phyloP scores from a whole-genome alignment of 2,113 vertebrate genomes.

The Pontoporia blainvillei region DNA sequence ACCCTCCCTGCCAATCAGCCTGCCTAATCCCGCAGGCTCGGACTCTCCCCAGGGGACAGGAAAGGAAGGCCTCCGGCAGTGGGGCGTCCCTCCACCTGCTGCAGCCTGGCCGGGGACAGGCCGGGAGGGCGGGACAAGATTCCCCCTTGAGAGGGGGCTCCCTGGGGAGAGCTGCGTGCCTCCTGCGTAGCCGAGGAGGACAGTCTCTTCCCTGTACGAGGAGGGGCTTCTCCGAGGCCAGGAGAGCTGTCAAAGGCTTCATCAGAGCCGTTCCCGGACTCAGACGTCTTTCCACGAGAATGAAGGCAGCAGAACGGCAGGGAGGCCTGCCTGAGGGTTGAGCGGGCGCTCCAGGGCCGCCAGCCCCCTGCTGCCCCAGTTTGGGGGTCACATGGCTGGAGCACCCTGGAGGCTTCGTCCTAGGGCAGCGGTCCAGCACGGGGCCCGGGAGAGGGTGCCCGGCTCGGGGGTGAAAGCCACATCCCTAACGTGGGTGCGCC shows the following conservation, averaged over 20 bases:
- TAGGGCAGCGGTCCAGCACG: not conserved
- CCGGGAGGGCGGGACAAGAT: not conserved
- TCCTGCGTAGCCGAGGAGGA: accelerated
- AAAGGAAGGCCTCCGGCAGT: not conserved
- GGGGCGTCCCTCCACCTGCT: not conserved
- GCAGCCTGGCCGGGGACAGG: not conserved
- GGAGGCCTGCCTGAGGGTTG: accelerated
- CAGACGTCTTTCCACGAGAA: accelerated
- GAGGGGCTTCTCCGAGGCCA: not conserved
- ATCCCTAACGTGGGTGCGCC: not conserved
- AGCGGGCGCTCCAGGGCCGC: not conserved
- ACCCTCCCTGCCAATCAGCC: not conserved
- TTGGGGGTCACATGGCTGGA: not conserved
- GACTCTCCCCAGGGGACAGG: accelerated
- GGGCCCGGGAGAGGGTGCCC: accelerated
- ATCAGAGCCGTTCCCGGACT: not conserved
- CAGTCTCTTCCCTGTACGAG: not conserved
- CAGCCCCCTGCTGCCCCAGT: too few relatives aligned
- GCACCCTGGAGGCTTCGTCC: too few relatives aligned
- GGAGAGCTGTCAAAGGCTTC: not conserved
- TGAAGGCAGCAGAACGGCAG: too few relatives aligned
- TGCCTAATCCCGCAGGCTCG: not conserved
- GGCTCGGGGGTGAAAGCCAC: not conserved
- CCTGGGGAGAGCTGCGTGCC: not conserved
- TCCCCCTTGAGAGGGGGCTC: not conserved